A percentile compares a stretch with the other conserved stretches of the same genome.
Evolutionary conservation across 2,113 vertebrate genomes (phyloP).

Genomic region (Pachypanchax playfairii): DNA sequence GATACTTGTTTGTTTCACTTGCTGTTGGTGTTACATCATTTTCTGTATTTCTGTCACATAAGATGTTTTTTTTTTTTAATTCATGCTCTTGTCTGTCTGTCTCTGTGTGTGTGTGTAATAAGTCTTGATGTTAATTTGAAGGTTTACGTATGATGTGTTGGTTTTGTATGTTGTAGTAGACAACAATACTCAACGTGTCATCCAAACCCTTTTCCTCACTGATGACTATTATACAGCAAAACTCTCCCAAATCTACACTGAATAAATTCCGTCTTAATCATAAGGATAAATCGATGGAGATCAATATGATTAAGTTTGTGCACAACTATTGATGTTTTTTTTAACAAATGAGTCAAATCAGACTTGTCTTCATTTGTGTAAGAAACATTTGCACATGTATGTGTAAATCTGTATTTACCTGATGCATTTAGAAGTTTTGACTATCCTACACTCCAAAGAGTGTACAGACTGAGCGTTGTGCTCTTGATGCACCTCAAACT

Average conservation of each 20-base stretch:
- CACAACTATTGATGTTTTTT: too few species aligned
- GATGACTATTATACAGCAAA: too few species aligned
- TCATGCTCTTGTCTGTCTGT: conserved; percentile 32
- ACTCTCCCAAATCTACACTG: too few species aligned
- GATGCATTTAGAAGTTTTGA: neutral
- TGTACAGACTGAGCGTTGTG: neutral
- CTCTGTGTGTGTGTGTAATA: conserved; percentile 33
- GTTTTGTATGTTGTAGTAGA: conserved; percentile 47
- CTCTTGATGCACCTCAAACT: too few species aligned
- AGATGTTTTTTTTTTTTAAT: conserved; percentile 15
- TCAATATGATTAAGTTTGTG: too few species aligned
- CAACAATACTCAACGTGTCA: conserved; percentile 33
- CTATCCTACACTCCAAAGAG: too few species aligned
- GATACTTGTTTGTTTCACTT: conserved; percentile 12
- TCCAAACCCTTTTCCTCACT: conserved; percentile 1
- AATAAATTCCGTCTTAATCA: too few species aligned
- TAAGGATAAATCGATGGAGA: too few species aligned
- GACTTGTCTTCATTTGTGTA: too few species aligned
- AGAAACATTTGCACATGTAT: too few species aligned
- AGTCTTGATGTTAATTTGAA: conserved; percentile 37
- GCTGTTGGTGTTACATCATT: conserved; percentile 7
- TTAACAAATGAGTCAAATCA: too few species aligned
- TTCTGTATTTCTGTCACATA: conserved; percentile 22
- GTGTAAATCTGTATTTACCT: neutral
- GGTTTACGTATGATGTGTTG: conserved; percentile 34